These are phyloP conservation scores for Synergus umbraculus DNA, from an alignment of 2,888 invertebrate genomes.

Conservation along the genomic window DNA sequence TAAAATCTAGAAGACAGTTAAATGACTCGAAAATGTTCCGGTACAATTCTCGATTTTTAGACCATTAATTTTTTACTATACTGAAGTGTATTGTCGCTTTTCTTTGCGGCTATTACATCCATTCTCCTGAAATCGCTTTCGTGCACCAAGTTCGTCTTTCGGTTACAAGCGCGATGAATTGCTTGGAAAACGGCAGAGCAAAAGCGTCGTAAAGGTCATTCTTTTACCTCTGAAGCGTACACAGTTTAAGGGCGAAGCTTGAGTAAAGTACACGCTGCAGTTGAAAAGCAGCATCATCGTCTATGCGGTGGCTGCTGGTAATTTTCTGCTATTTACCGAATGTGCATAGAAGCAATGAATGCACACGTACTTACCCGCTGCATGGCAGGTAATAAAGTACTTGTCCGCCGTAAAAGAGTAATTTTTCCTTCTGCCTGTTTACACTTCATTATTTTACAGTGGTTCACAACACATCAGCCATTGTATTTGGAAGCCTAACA, in stretches of 20 bases:
- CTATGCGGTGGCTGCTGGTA: constrained; percentile 55
- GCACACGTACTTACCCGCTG: constrained; percentile 55
- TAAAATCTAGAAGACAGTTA: not conserved
- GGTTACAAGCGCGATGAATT: constrained; percentile 43
- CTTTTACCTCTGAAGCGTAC: constrained; percentile 48
- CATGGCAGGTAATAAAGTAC: constrained; percentile 63
- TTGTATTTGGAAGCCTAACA: not conserved
- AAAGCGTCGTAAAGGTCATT: constrained; percentile 59
- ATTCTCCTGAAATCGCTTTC: constrained; percentile 29
- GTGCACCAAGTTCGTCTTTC: constrained; percentile 42
- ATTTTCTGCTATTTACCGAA: constrained; percentile 67
- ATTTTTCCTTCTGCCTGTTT: constrained; percentile 65
- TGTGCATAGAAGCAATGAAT: constrained; percentile 61
- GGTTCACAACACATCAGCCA: constrained; percentile 50
- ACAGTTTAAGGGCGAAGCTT: constrained; percentile 51
- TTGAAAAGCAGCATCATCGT: constrained; percentile 49
- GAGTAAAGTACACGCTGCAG: constrained; percentile 51
- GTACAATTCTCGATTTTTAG: not conserved
- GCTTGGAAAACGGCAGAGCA: constrained; percentile 44
- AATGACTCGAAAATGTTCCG: not conserved
- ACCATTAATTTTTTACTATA: constrained; percentile 29
- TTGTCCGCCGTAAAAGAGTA: constrained; percentile 59
- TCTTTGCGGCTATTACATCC: constrained; percentile 43
- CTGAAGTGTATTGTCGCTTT: constrained; percentile 47
- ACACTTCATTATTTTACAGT: constrained; percentile 66